Conservation (phyloP, 2,113 vertebrate species). For the Sprattus sprattus region DNA sequence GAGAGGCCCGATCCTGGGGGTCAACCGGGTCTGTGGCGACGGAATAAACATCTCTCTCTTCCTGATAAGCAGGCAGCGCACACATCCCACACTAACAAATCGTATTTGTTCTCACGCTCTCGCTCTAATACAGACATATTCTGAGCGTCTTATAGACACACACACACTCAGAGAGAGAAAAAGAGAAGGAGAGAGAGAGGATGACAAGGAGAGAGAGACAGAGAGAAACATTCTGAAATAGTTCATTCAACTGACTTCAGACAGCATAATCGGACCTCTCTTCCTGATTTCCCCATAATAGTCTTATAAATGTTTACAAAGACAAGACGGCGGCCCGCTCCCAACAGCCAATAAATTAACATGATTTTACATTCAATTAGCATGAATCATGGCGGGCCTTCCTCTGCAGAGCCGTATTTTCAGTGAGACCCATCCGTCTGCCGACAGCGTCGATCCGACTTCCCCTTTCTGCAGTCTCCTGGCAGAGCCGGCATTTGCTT, state of each 20-base stretch:
- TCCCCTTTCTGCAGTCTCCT: neutral
- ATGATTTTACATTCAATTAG: slow-evolving; percentile 56
- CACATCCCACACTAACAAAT: neutral
- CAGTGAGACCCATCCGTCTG: neutral
- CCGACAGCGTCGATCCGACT: neutral
- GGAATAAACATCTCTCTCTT: slow-evolving; percentile 1
- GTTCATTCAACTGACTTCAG: neutral
- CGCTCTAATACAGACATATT: neutral
- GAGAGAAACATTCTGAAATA: neutral
- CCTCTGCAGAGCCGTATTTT: neutral
- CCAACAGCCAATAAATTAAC: slow-evolving; percentile 57
- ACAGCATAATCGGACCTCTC: neutral
- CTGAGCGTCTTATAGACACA: neutral
- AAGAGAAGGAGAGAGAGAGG: neutral
- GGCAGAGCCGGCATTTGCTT: neutral
- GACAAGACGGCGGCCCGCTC: slow-evolving; percentile 17
- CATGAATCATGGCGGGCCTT: slow-evolving; percentile 38
- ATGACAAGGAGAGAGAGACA: neutral
- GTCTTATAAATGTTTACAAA: slow-evolving; percentile 16
- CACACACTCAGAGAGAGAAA: neutral
- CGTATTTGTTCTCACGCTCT: neutral
- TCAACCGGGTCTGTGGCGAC: neutral
- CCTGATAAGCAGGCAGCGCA: neutral
- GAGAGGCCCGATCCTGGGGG: neutral
- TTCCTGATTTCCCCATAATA: slow-evolving; percentile 1